Evolutionary conservation across 1,140 invertebrate species (phyloP), one percentile per base, ranked within the genome.

Genomic region (Eurosta solidaginis): DNA sequence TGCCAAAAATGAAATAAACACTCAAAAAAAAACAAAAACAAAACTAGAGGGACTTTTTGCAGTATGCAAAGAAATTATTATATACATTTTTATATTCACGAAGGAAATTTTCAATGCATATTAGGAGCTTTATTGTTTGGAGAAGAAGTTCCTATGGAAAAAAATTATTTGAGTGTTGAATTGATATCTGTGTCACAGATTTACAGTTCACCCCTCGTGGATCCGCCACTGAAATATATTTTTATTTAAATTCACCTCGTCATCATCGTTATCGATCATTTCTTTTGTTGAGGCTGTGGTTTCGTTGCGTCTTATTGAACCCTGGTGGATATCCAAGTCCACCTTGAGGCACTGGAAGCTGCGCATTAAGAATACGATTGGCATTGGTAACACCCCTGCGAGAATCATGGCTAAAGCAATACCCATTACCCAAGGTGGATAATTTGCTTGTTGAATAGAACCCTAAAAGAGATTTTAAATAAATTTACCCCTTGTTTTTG

Each of bases 201-300:
- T n/a, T n/a, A n/a, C n/a, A n/a, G n/a, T n/a, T n/a, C n/a, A n/a
- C n/a, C n/a, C n/a, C n/a, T n/a, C n/a, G n/a, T n/a, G n/a, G n/a
- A n/a, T n/a, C n/a, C n/a, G n/a, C n/a, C n/a, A n/a, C n/a, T n/a
- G n/a, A n/a, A n/a, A 7, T 45, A 17, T 45, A 9, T 45, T 17
- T 45, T 45, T 45, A 45, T 22, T 33, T 17, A 47, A 45, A 74
- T 7, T 74, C 73, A 74, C 73, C 22, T 74, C 94, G 89, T 96
- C 95, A 82, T 95, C 94, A 85, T 96, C 95, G 36, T 91, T 92
- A 81, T 91, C 90, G 89, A 96, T 96, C 95, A 96, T 96, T 88
- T 95, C 94, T 87, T 95, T 95, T n/a, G 95, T 96, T 1, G 95
- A 96, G 14, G 95, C 94, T 0, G 95, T 96, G 12, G 95, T 96